phyloP scores from a whole-genome alignment of 2,797 vertebrate species.

The Oceanodroma leucorhoa region DNA sequence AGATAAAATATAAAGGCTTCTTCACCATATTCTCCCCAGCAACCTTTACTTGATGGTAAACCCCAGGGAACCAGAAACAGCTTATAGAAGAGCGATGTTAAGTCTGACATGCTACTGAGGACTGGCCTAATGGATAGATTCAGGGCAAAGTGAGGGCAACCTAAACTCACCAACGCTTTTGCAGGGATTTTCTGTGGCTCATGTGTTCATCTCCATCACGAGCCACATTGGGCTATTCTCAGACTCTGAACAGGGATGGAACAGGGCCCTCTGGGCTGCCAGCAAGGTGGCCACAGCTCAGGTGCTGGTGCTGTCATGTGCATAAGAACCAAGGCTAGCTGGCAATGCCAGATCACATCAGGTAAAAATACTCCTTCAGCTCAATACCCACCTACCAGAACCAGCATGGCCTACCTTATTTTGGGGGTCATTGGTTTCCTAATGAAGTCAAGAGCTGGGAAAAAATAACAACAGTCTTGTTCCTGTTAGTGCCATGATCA shows the following conservation, averaged over 20 bases:
- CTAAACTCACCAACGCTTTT: background rate
- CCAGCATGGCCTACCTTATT: background rate
- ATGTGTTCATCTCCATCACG: background rate
- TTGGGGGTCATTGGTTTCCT: background rate
- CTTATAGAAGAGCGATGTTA: background rate
- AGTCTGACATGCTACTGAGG: background rate
- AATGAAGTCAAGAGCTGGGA: background rate
- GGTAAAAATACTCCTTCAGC: background rate
- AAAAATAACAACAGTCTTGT: background rate
- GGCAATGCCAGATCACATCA: background rate
- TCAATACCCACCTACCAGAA: background rate
- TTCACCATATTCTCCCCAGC: background rate
- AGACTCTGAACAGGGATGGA: background rate
- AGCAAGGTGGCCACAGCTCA: background rate
- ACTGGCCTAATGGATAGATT: background rate
- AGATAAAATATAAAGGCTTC: background rate
- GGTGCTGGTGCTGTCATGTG: background rate
- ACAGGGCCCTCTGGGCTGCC: background rate
- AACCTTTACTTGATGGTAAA: background rate
- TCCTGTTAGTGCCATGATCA: background rate
- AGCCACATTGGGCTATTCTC: background rate
- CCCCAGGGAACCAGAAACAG: background rate
- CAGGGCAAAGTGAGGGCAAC: background rate
- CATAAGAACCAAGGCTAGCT: background rate
- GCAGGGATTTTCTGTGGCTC: background rate